Base-by-base conservation (phyloP, 2,797 vertebrate species). In the Melopsittacus undulatus region DNA sequence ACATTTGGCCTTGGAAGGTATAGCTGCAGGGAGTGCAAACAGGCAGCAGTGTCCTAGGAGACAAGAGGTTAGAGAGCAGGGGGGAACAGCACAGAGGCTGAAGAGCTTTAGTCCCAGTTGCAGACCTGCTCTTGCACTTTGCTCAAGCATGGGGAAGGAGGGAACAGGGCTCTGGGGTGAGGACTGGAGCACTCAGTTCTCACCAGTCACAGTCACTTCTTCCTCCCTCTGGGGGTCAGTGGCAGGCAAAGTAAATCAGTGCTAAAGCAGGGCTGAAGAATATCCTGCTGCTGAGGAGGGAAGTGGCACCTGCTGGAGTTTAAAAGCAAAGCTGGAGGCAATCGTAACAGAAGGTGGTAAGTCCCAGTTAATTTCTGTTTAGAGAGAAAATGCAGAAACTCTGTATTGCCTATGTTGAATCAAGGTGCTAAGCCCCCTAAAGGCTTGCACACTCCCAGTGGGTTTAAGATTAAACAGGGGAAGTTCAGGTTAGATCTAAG, bases 121-220 rank as follows among this genome's bases (percentile, higher is more conserved):
- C 67, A 63, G 36, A 69, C 3, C n/a, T 56, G 38, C 38, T 64
- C 63, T 64, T 61, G 36, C n/a, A 20, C 32, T 79, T 75, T 48
- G 34, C 42, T 80, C 40, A 30, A 34, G 32, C 0, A 0, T 11
- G 13, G 30, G 52, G 57, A 2, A 2, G 0, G 26, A 45, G 38
- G 63, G 61, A 87, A 81, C 10, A 16, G 80, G 29, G 46, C 38
- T 29, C 51, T 57, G 42, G 76, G 19, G 4, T n/a, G 29, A 61
- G 64, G 42, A 48, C 34, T 36, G 23, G 54, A 62, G 17, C 0
- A 0, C 32, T 62, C 10, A 18, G 54, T 38, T 49, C 32, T 89
- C 24, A 74, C 46, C 77, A 80, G 64, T 26, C 22, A 70, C 6
- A 2, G 32, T 49, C 49, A 46, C 30, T 74, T 86, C 51, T 62